Conservation (phyloP, 1,140 invertebrate genomes). For the Lethrus apterus region DNA sequence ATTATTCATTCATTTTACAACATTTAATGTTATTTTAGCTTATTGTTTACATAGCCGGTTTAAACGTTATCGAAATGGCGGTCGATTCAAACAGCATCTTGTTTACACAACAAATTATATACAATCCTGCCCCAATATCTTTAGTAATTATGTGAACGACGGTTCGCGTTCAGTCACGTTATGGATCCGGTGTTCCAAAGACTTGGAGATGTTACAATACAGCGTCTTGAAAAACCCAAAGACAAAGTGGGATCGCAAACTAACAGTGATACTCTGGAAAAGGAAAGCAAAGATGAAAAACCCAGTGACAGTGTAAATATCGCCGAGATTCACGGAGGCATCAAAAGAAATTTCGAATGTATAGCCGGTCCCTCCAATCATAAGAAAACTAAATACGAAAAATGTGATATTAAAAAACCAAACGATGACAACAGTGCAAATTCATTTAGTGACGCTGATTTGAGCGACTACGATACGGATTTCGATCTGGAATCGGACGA, state of each 20-base stretch:
- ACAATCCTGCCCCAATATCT: background rate
- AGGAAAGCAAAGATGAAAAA: constrained; percentile 17
- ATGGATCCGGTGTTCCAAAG: constrained; percentile 39
- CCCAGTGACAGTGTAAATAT: constrained; percentile 21
- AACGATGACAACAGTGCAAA: constrained; percentile 12
- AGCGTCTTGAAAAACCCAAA: constrained; percentile 37
- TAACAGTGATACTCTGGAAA: constrained; percentile 20
- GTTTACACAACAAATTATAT: constrained; percentile 12
- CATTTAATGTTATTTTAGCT: too few species aligned
- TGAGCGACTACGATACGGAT: constrained; percentile 35
- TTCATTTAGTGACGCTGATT: constrained; percentile 30
- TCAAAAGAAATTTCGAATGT: constrained; percentile 17
- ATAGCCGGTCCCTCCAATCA: constrained; percentile 1
- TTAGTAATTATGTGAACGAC: background rate
- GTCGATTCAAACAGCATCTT: constrained; percentile 12
- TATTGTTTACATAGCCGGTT: constrained; percentile 16
- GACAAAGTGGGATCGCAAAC: constrained; percentile 27
- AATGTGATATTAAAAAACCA: background rate
- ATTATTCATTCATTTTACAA: too few species aligned
- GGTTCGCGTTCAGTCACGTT: constrained; percentile 7
- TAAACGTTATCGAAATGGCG: constrained; percentile 5
- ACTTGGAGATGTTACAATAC: constrained; percentile 39
- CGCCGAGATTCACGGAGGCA: constrained; percentile 3
- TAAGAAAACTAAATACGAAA: constrained; percentile 12
- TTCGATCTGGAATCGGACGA: constrained; percentile 32